Percentiles rank a stretch among this genome's conserved stretches.
phyloP scores from a whole-genome alignment of 2,113 vertebrate genomes.

The Ammodytes marinus region DNA sequence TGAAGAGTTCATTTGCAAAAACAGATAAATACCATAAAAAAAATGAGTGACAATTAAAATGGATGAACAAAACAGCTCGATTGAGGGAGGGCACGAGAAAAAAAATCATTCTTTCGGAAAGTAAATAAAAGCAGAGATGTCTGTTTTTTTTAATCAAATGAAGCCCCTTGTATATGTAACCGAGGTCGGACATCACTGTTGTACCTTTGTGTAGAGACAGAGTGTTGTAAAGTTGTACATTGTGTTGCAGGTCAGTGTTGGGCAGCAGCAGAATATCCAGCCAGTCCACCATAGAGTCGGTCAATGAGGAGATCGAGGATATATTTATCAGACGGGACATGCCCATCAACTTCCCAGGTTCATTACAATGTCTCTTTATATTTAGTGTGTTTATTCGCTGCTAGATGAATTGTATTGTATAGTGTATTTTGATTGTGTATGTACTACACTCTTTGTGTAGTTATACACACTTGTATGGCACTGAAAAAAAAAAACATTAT shows the following conservation, averaged over 20 bases:
- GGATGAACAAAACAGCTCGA: too few relatives aligned
- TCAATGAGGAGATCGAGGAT: constrained; percentile 83
- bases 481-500: not conserved
- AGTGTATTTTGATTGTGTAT: too few relatives aligned
- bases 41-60: too few relatives aligned
- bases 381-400: not conserved
- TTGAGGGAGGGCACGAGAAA: not conserved
- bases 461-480: too few relatives aligned
- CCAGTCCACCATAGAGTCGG: constrained; percentile 72
- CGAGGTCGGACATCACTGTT: not conserved
- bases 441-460: too few relatives aligned
- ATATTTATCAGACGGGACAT: constrained; percentile 73
- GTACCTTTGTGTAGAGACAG: not conserved
- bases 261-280: constrained; percentile 86
- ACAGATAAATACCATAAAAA: too few relatives aligned
- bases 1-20: not conserved
- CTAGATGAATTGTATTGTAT: too few relatives aligned
- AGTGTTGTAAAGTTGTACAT: not conserved
- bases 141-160: too few relatives aligned
- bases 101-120: not conserved
- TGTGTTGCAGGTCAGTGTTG: constrained; percentile 80
- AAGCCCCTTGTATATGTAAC: too few relatives aligned
- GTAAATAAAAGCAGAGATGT: too few relatives aligned
- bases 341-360: constrained; percentile 82
- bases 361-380: not conserved